phyloP scores from a whole-genome alignment of 2,797 vertebrate genomes.

The Adrianichthys oophorus region DNA sequence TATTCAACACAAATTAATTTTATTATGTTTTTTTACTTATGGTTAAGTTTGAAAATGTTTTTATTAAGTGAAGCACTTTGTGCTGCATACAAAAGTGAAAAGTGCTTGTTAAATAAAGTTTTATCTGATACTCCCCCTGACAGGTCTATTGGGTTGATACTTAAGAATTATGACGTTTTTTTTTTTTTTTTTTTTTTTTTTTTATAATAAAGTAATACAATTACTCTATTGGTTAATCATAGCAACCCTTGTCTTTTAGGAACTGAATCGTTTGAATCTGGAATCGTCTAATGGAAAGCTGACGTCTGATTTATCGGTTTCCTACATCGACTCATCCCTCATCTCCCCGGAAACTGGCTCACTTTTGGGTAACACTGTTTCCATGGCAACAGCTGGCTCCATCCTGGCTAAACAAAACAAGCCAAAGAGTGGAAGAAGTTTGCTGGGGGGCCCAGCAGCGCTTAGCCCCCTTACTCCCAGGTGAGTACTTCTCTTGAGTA shows the following conservation, averaged over 20 bases:
- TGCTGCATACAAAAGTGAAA: too few species aligned
- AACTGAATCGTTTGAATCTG: conserved; percentile 95
- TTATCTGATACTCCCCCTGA: too few species aligned
- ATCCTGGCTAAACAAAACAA: conserved; percentile 96
- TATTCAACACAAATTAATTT: too few species aligned
- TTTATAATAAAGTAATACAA: not conserved
- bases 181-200: too few species aligned
- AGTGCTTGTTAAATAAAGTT: too few species aligned
- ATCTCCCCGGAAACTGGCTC: conserved; percentile 91
- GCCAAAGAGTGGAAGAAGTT: conserved; percentile 93
- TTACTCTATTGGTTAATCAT: not conserved
- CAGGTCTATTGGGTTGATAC: too few species aligned
- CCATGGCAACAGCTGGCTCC: conserved; percentile 85
- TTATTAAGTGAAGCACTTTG: too few species aligned
- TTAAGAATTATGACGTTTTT: too few species aligned
- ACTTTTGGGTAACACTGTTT: conserved; percentile 67
- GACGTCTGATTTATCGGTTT: conserved; percentile 91
- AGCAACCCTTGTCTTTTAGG: conserved; percentile 68
- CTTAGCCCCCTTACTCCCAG: conserved; percentile 96
- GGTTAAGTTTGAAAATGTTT: too few species aligned
- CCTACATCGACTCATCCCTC: conserved; percentile 94
- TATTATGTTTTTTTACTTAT: too few species aligned
- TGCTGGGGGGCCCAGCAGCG: conserved; percentile 89
- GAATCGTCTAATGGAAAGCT: conserved; percentile 96
- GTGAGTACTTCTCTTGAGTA: conserved; percentile 56